Conservation (phyloP, 2,113 vertebrate genomes). For the Planiliza haematocheilus region DNA sequence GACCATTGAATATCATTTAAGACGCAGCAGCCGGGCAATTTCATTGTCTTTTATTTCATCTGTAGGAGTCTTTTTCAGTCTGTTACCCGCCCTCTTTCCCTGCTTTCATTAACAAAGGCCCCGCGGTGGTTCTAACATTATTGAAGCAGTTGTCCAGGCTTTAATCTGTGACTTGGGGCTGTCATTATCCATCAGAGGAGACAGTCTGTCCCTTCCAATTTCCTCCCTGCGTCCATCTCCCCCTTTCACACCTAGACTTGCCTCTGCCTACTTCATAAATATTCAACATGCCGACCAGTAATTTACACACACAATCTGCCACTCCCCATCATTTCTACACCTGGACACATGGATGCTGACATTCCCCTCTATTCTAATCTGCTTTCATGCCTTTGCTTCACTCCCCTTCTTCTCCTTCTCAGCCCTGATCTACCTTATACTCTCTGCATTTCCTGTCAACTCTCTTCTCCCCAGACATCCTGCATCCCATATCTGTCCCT, state of each 20-base stretch:
- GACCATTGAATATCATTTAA: constrained; percentile 13
- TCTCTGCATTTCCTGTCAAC: constrained; percentile 27
- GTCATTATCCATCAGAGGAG: constrained; percentile 77
- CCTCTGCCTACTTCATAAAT: constrained; percentile 77
- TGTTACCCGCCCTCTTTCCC: background rate
- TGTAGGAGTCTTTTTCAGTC: constrained; percentile 8
- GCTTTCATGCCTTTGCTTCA: constrained; percentile 59
- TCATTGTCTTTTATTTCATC: constrained; percentile 17
- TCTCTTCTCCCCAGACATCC: constrained; percentile 22
- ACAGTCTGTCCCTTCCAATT: constrained; percentile 74
- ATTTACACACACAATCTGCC: constrained; percentile 69
- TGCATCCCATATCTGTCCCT: constrained; percentile 21
- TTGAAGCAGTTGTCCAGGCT: constrained; percentile 65
- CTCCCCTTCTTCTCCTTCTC: constrained; percentile 30
- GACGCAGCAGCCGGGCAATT: constrained; percentile 2
- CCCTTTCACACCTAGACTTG: constrained; percentile 49
- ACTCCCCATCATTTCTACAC: constrained; percentile 67
- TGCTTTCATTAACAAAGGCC: constrained; percentile 49
- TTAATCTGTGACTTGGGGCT: constrained; percentile 70
- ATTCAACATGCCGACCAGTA: constrained; percentile 69
- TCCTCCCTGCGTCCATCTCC: constrained; percentile 65
- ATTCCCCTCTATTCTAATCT: constrained; percentile 63
- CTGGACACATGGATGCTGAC: constrained; percentile 73
- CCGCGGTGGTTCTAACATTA: constrained; percentile 57
- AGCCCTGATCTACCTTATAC: constrained; percentile 18